Base-by-base conservation (phyloP, 2,113 vertebrate species). In the Thymallus thymallus region DNA sequence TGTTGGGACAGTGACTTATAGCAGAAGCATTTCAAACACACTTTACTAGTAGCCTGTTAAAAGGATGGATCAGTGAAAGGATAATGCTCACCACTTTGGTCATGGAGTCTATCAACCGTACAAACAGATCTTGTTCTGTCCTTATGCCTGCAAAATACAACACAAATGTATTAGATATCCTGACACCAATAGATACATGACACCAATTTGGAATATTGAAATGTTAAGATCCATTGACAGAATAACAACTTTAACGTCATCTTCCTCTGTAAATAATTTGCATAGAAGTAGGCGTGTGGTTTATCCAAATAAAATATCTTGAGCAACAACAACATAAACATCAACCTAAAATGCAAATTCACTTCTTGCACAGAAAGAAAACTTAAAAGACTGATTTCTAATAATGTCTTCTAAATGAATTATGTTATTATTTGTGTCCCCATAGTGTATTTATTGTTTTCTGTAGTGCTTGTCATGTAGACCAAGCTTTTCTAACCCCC, bases 61-160 rank as follows among this genome's bases (percentile, higher is more conserved):
- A 45, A 45, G 41, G 9, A 45, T 10, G 41, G 41, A 45, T 5
- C 41, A 45, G 41, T 45, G 14, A 1, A 51, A 18, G 48, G 14
- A n/a, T 5, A 5, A 16, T 20, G 26, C 91, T 91, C 90, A 97
- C 96, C 95, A 96, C 95, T 88, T 97, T 98, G 79, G 95, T 96
- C 95, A 96, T 96, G 84, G 95, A 96, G 90, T 97, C 96, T 1
- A 98, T 95, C 70, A 97, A 94, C 6, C 95, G 93, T 0, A 97
- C 95, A 0, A 93, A 98, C 51, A 98, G 92, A 72, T 96, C 96
- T 83, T 98, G 96, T 77, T 97, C 96, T 0, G 94, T 98, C 77
- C 96, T 92, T 85, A 97, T 94, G 16, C 94, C 93, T 95, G 89
- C 0, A 29, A 75, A n/a, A 71, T n/a, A 66, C 1, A 64, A 23